These are phyloP conservation scores for Orthochromis indermauri DNA, from an alignment of 2,113 vertebrate species.

Conservation along the genomic window DNA sequence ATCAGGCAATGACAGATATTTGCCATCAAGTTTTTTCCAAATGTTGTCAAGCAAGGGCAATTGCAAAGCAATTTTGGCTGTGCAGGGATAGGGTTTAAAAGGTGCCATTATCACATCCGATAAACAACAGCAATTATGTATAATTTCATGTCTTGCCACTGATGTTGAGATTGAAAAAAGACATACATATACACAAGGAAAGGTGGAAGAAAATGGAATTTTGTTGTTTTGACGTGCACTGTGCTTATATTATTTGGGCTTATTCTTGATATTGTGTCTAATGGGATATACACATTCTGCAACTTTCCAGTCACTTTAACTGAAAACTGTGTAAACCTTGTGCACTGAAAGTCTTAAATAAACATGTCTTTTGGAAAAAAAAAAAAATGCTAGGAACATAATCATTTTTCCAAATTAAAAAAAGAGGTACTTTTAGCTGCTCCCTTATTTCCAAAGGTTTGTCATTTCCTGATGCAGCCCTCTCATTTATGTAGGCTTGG, in stretches of 20 bases:
- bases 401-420: not conserved
- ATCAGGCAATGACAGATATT: not conserved
- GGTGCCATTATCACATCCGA: slow-evolving; percentile 55
- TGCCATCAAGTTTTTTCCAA: not conserved
- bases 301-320: not conserved
- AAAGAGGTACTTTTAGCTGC: not conserved
- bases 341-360: not conserved
- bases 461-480: not conserved
- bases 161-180: slow-evolving; percentile 40
- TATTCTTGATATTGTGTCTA: not conserved
- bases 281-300: not conserved
- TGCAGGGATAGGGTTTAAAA: slow-evolving; percentile 44
- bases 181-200: not conserved
- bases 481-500: not conserved
- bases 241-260: not conserved
- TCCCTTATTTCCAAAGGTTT: not conserved
- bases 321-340: not conserved
- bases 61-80: slow-evolving; percentile 63
- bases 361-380: not conserved
- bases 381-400: not conserved
- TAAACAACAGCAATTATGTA: slow-evolving; percentile 59
- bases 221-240: not conserved
- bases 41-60: slow-evolving; percentile 49
- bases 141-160: slow-evolving; percentile 52
- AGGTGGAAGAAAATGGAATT: not conserved